phyloP scores from a whole-genome alignment of 2,888 invertebrate species.

The Oxytorus armatus region DNA sequence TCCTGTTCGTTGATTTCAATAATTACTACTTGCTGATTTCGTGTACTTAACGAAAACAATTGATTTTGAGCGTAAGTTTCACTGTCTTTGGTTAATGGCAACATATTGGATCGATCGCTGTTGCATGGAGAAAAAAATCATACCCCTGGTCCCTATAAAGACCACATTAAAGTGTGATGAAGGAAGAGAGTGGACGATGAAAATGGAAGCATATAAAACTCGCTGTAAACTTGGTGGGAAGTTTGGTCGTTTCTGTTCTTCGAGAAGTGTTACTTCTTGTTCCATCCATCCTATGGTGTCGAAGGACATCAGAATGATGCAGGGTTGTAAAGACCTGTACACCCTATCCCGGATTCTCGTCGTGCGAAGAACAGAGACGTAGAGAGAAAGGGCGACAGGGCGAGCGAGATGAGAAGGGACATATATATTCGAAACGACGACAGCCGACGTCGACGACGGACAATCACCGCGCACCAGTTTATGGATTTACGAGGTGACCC shows the following conservation, averaged over 20 bases:
- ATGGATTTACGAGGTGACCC: conserved; percentile 73
- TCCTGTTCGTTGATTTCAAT: not conserved
- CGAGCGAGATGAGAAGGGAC: conserved; percentile 23
- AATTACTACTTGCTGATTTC: too few relatives aligned
- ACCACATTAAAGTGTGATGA: conserved; percentile 18
- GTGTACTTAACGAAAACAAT: too few relatives aligned
- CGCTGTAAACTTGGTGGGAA: conserved; percentile 45
- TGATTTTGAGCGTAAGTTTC: not conserved
- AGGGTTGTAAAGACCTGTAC: conserved; percentile 7
- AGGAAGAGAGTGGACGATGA: conserved; percentile 25
- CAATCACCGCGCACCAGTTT: conserved; percentile 64
- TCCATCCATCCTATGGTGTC: conserved; percentile 34
- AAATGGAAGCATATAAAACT: conserved; percentile 62
- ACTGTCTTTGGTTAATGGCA: not conserved
- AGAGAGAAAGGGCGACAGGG: conserved; percentile 31
- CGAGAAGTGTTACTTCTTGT: conserved; percentile 50
- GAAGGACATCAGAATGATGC: conserved; percentile 5
- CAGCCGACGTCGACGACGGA: conserved; percentile 55
- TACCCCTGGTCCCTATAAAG: not conserved
- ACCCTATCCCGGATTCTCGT: not conserved
- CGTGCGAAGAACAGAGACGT: conserved; percentile 12
- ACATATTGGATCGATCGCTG: not conserved
- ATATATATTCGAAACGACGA: conserved; percentile 47
- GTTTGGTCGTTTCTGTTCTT: conserved; percentile 52
- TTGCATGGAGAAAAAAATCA: not conserved